Base-by-base conservation (phyloP, 2,113 vertebrate genomes). In the Vidua chalybeata region DNA sequence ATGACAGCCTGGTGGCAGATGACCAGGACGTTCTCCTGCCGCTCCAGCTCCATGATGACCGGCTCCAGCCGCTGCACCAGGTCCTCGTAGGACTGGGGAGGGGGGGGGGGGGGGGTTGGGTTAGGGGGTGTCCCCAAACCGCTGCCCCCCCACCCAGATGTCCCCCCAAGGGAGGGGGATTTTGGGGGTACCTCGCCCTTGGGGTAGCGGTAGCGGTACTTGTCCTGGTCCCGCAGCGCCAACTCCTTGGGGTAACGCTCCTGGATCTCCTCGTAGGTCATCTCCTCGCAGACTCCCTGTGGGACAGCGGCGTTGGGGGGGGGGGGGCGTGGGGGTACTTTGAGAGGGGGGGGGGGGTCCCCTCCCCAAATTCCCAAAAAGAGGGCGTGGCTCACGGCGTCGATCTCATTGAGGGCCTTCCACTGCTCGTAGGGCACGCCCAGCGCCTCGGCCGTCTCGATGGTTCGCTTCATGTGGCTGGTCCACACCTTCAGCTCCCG, bases 401-500 rank as follows among this genome's bases (percentile, higher is more conserved):
- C 98, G 10, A 99, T 99, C 96, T 99, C 99, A 4, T 99, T 99
- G 55, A 99, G 98, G 16, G 99, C 99, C 71, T 99, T 99, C 99
- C 99, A 99, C 91, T 99, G 99, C 39, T 99, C 99, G 7, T 99
- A 99, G 37, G 98, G 98, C 15, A 99, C 98, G 1, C 97, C 98
- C 48, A 99, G 93, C 1, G 98, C 98, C 94, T 99, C 99, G 1
- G 99, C 99, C 0, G 99, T 99, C 98, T 99, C 98, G 97, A 99
- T 99, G 72, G 98, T 99, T 55, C 99, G 98, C 67, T 98, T 99
- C 99, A 99, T 98, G 97, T 99, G 99, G 86, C 99, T 99, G 7
- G 99, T 99, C 99, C 99, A 99, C 6, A 99, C 98, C 96, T 99
- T 99, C 81, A 99, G 97, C 80, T 99, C 98, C 0, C 46, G 94